Base-by-base conservation (phyloP, 2,113 vertebrate species). In the Gavialis gangeticus region DNA sequence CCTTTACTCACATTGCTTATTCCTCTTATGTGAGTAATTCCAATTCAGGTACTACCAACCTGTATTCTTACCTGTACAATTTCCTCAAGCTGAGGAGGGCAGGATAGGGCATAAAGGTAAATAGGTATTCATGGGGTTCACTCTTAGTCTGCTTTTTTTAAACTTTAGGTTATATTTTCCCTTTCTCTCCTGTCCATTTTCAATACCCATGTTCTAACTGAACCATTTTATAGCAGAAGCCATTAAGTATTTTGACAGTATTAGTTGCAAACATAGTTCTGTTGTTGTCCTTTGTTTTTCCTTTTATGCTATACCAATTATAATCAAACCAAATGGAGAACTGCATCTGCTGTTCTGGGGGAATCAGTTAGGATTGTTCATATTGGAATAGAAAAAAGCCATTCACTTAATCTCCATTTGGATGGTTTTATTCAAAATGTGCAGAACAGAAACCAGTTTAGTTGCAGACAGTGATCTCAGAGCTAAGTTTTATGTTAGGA, bases 311-410 rank as follows among this genome's bases (percentile, higher is more conserved):
- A 46, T 85, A 91, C 64, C 90, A 89, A 56, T 59, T 86, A 46
- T 79, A 66, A 77, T 37, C 28, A 92, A 87, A 82, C 88, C 82
- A 75, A 94, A 95, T 89, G 66, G 84, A 90, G 71, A 93, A n/a
- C 69, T 77, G 84, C 79, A 95, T 87, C 82, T 87, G 46, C 46
- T 46, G 83, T 83, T 63, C n/a, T 69, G 28, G 10, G 77, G 90
- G 64, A 77, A 46, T 92, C 1, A 0, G 58, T 81, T 19, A 71
- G 14, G 34, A 71, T 46, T 46, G 19, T 71, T 83, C 86, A 88
- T 91, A 59, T 84, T 94, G 90, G 79, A 54, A 21, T 58, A 66
- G 58, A 82, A 84, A 78, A 79, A 89, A 79, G 21, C 27, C 56
- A 55, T 84, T 92, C 66, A 22, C 85, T 80, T 92, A 58, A 75